These are phyloP conservation scores for Labeo calbasu DNA, from an alignment of 2,797 vertebrate genomes.

Conservation along the genomic window DNA sequence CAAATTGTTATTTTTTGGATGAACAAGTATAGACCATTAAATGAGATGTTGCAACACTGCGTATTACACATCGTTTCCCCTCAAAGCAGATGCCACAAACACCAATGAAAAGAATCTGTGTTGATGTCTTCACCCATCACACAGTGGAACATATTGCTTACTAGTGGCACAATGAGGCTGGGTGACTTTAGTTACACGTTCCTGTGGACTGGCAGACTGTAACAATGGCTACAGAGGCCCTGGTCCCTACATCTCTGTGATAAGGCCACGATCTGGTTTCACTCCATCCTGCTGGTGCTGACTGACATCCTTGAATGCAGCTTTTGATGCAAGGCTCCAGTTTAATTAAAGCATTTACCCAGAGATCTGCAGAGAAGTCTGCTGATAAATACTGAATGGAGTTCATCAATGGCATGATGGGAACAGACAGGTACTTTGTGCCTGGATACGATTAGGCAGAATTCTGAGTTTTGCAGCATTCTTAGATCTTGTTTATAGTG, in stretches of 20 bases:
- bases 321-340: conserved; percentile 88
- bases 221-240: conserved; percentile 84
- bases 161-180: conserved; percentile 84
- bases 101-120: conserved; percentile 87
- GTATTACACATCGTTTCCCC: conserved; percentile 21
- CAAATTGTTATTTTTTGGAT: background rate
- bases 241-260: conserved; percentile 78
- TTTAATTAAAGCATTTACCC: conserved; percentile 90
- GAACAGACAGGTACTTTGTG: conserved; percentile 85
- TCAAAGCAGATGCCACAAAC: conserved; percentile 77
- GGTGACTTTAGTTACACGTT: conserved; percentile 90
- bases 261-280: conserved; percentile 87
- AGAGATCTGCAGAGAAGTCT: conserved; percentile 81
- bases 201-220: conserved; percentile 88
- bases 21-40: background rate
- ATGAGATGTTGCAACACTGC: conserved; percentile 5
- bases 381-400: conserved; percentile 87
- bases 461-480: conserved; percentile 9
- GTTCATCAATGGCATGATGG: conserved; percentile 77
- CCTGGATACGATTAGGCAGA: conserved; percentile 44
- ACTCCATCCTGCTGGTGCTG: conserved; percentile 83
- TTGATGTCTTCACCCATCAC: conserved; percentile 86
- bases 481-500: background rate
- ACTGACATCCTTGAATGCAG: conserved; percentile 88
- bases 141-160: conserved; percentile 91